Evolutionary conservation across 2,797 vertebrate species (phyloP), one percentile per base, ranked within the genome.

Genomic region (Coregonus suidteri): DNA sequence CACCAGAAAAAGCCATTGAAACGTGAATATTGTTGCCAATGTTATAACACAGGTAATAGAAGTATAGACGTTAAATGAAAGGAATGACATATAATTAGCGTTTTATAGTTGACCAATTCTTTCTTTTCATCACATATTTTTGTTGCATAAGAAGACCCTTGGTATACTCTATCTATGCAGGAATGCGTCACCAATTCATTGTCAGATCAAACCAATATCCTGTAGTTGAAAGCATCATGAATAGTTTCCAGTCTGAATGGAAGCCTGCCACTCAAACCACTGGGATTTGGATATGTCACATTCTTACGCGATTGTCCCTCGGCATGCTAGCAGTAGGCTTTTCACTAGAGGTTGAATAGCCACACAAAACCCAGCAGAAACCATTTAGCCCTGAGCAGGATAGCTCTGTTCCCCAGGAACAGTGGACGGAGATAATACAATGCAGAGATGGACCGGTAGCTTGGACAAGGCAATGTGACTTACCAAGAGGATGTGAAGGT

Each of bases 241-340:
- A 68, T 56, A 20, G 18, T 20, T 41, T 14, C 47, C n/a, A 20
- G 52, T 35, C 71, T 74, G 54, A 59, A 73, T 34, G 15, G 18
- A 84, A 83, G 81, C 83, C 81, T 74, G 75, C 20, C 20, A 20
- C 20, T 20, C 20, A 20, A 20, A 20, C 20, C 83, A 76, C 84
- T 83, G 82, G 80, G 86, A 81, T 83, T 88, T 81, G 71, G 88
- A 79, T 89, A 52, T 75, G n/a, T 80, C 86, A 85, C 86, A 87
- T 88, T 90, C 86, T 88, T 87, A 53, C 34, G 64, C 79, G 79
- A 89, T 83, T 87, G 81, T 89, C 91, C 81, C 87, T 86, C 88
- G 80, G 86, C 84, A 82, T 79, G 75, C 25, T 67, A 47, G 41
- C 9, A 47, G 18, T 47, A 67, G 79, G 82, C 81, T 87, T 90